phyloP scores from a whole-genome alignment of 2,888 invertebrate genomes.

The Notocelia uddmanniana region DNA sequence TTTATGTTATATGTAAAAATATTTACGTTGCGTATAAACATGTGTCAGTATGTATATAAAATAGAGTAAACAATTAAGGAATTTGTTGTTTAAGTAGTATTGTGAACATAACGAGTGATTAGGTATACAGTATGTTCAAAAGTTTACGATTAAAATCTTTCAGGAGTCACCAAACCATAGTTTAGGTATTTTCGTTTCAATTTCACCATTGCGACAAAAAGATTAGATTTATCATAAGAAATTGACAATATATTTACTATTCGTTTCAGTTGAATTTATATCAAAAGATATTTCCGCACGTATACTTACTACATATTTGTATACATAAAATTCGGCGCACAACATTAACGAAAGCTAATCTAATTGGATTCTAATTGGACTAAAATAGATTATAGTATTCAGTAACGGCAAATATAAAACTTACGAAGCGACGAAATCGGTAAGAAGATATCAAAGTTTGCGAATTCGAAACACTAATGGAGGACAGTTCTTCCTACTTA shows the following conservation, averaged over 20 bases:
- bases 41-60: too few relatives aligned
- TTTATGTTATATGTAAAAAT: too few relatives aligned
- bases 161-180: background rate
- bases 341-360: slow-evolving; percentile 45
- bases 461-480: slow-evolving; percentile 16
- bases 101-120: background rate
- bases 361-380: slow-evolving; percentile 48
- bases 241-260: background rate
- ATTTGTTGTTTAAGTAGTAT: too few relatives aligned
- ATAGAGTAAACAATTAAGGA: too few relatives aligned
- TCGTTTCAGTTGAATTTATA: background rate
- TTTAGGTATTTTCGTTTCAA: background rate
- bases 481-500: slow-evolving; percentile 20
- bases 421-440: slow-evolving; percentile 11
- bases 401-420: slow-evolving; percentile 1
- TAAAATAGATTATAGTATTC: background rate
- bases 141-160: background rate
- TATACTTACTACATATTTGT: background rate
- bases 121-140: background rate
- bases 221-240: background rate
- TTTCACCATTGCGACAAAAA: background rate
- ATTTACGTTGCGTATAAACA: too few relatives aligned
- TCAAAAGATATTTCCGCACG: background rate
- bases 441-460: slow-evolving; percentile 17
- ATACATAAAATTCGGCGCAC: background rate